phyloP scores from a whole-genome alignment of 2,113 vertebrate genomes.

The Calyptomena viridis region DNA sequence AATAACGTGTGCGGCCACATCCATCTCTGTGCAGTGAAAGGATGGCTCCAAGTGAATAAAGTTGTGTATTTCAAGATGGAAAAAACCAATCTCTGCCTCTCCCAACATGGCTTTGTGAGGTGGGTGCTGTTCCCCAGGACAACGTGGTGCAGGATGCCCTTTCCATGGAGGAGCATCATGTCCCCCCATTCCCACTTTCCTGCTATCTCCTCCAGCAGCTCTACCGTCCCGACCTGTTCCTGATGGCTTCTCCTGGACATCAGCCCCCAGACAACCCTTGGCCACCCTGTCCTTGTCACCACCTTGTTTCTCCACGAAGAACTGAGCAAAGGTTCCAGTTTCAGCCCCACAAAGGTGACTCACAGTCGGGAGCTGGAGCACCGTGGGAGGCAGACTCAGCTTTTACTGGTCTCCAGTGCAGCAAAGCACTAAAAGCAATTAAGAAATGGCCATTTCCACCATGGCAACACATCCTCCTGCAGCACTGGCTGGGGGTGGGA shows the following conservation, averaged over 20 bases:
- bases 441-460: neutral
- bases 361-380: neutral
- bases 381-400: neutral
- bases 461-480: neutral
- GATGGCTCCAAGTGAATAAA: neutral
- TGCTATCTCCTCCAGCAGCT: neutral
- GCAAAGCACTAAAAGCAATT: neutral
- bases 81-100: neutral
- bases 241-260: neutral
- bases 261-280: neutral
- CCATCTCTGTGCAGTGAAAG: neutral
- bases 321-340: neutral
- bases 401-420: neutral
- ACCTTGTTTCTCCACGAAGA: neutral
- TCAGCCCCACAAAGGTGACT: neutral
- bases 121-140: neutral
- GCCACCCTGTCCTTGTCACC: neutral
- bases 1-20: neutral
- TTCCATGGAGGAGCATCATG: neutral
- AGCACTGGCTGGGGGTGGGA: neutral
- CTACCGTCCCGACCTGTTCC: neutral
- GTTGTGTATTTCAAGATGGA: neutral
- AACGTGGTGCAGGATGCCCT: fast-evolving
- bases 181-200: neutral
- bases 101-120: neutral